Evolutionary conservation across 2,888 invertebrate genomes (phyloP).

Genomic region (Malachius bipustulatus): DNA sequence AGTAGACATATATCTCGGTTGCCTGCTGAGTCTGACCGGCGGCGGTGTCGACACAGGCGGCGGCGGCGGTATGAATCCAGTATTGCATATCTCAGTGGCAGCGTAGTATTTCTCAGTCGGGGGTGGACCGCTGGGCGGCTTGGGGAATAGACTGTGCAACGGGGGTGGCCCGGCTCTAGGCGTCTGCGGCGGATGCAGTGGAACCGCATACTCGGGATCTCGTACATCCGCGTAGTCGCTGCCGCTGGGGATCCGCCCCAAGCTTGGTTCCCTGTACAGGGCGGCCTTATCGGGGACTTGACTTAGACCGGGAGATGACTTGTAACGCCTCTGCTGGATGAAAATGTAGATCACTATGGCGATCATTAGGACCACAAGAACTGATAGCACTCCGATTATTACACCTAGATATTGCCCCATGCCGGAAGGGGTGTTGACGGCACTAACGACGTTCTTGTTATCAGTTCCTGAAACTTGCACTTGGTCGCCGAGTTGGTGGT

Average conservation of each 20-base stretch:
- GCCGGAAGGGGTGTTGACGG: constrained; percentile 30
- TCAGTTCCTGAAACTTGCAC: constrained; percentile 18
- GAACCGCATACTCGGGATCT: constrained; percentile 53
- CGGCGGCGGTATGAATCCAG: constrained; percentile 34
- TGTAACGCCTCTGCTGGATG: constrained; percentile 29
- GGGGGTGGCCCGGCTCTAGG: constrained; percentile 41
- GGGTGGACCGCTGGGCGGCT: constrained; percentile 53
- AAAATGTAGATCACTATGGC: constrained; percentile 32
- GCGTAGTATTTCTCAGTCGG: constrained; percentile 61
- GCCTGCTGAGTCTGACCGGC: constrained; percentile 36
- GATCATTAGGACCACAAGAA: constrained; percentile 32
- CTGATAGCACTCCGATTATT: constrained; percentile 33
- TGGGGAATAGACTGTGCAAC: constrained; percentile 46
- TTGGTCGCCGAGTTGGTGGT: constrained; percentile 24
- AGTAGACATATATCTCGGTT: constrained; percentile 32
- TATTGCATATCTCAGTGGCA: constrained; percentile 53
- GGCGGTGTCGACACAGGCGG: constrained; percentile 36
- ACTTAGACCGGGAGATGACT: constrained; percentile 17
- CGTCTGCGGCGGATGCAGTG: constrained; percentile 38
- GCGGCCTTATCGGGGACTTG: constrained; percentile 35
- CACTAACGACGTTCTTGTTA: constrained; percentile 32
- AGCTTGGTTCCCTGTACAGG: constrained; percentile 33
- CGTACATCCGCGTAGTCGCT: constrained; percentile 39
- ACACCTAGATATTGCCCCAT: constrained; percentile 34
- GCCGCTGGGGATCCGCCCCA: constrained; percentile 26